A percentile compares a stretch with the other conserved stretches of the same genome.
Conservation (phyloP, 1,140 invertebrate species). For the Harlomillsia oculata region DNA sequence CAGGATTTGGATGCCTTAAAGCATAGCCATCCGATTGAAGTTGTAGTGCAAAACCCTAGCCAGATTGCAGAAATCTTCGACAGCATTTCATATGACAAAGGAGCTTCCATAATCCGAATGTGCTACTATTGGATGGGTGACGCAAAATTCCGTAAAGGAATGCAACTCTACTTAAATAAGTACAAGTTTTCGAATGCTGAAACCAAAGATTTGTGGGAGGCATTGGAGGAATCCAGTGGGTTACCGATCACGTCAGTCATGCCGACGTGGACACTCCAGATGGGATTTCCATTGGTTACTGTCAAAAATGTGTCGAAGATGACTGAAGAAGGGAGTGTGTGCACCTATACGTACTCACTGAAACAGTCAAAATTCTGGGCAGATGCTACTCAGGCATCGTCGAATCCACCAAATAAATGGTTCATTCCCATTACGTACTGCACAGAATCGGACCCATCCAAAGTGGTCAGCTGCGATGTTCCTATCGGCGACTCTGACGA, state of each 20-base stretch:
- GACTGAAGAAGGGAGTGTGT: conserved; percentile 52
- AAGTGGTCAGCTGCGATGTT: conserved; percentile 48
- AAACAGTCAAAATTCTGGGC: conserved; percentile 78
- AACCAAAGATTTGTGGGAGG: conserved; percentile 48
- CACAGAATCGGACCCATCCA: conserved; percentile 56
- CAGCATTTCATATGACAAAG: conserved; percentile 89
- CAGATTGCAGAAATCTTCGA: conserved; percentile 93
- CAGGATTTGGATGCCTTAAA: conserved; percentile 78
- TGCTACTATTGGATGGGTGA: conserved; percentile 89
- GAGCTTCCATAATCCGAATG: conserved; percentile 89
- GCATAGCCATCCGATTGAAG: conserved; percentile 80
- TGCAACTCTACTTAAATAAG: conserved; percentile 50
- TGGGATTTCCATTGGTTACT: conserved; percentile 43
- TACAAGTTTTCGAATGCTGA: conserved; percentile 47
- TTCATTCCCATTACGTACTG: conserved; percentile 79
- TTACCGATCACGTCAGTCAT: conserved; percentile 47
- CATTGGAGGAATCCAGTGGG: conserved; percentile 44
- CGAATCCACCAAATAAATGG: conserved; percentile 49
- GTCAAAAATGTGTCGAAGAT: conserved; percentile 40
- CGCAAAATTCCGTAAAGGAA: conserved; percentile 46
- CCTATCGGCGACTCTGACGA: conserved; percentile 54
- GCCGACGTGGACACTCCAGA: conserved; percentile 52
- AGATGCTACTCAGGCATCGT: conserved; percentile 49
- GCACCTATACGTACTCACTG: too few relatives aligned
- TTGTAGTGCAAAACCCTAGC: conserved; percentile 72